Conservation (phyloP, 1,140 invertebrate species). For the Trypoxylus dichotomus region DNA sequence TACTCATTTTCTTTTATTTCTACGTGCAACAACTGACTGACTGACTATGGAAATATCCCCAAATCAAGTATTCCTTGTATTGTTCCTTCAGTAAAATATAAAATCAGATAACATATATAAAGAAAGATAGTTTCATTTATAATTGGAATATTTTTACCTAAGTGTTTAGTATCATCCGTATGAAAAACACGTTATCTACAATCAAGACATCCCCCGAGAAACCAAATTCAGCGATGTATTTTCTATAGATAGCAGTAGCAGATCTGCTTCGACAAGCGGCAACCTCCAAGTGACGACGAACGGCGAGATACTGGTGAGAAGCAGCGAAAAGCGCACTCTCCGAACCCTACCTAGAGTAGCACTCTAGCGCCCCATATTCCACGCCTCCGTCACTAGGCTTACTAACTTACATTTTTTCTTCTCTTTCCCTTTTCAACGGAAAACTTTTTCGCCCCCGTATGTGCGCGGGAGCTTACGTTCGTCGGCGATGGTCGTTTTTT, state of each 20-base stretch:
- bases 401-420: constrained; percentile 47
- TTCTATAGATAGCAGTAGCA: neutral
- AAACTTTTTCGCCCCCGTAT: constrained; percentile 7
- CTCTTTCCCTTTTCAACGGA: constrained; percentile 37
- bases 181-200: no score
- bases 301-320: constrained; percentile 8
- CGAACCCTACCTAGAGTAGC: constrained; percentile 43
- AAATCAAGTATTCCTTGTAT: no score
- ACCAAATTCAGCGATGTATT: neutral
- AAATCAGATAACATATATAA: no score
- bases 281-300: constrained; percentile 18
- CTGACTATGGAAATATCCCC: no score
- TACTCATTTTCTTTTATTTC: no score
- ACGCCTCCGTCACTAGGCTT: constrained; percentile 47
- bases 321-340: constrained; percentile 36
- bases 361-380: constrained; percentile 38
- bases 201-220: neutral
- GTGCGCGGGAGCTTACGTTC: constrained; percentile 11
- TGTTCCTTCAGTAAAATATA: no score
- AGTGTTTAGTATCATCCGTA: no score
- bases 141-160: no score
- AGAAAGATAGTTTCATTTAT: no score
- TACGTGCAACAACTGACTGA: no score
- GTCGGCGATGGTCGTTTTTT: neutral
- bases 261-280: neutral